phyloP scores from a whole-genome alignment of 2,888 invertebrate species.

The Calameuta filiformis region DNA sequence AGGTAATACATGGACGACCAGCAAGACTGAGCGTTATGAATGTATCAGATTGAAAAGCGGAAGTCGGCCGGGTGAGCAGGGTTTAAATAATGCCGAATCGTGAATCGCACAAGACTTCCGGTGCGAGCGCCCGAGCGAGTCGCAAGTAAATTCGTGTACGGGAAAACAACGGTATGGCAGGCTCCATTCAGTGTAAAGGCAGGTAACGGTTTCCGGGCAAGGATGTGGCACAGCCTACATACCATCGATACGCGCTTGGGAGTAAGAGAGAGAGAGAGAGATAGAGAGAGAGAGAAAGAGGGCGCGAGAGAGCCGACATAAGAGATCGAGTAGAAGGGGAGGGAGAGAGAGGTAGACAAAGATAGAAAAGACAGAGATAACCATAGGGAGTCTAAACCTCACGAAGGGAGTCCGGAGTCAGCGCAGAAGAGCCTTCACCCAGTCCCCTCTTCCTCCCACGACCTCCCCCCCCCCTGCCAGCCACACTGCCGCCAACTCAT shows the following conservation, averaged over 20 bases:
- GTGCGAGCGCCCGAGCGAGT: too few species aligned
- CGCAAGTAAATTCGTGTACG: constrained; percentile 57
- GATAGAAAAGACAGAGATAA: constrained; percentile 9
- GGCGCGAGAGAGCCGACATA: background rate
- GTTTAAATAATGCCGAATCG: too few species aligned
- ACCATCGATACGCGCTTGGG: constrained; percentile 52
- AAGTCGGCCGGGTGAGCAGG: too few species aligned
- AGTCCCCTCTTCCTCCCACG: too few species aligned
- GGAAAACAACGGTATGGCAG: constrained; percentile 60
- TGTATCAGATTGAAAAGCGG: too few species aligned
- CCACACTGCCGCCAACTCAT: too few species aligned
- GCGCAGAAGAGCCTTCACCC: too few species aligned
- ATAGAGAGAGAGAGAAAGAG: background rate
- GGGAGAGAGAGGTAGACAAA: constrained; percentile 19
- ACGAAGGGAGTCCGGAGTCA: background rate
- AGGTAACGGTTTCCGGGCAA: constrained; percentile 64
- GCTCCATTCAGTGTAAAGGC: constrained; percentile 60
- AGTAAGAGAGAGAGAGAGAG: constrained; percentile 22
- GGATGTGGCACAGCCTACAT: constrained; percentile 66
- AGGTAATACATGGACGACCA: too few species aligned
- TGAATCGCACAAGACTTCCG: too few species aligned
- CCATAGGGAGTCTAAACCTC: background rate
- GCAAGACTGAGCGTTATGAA: too few species aligned
- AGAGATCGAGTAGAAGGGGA: background rate
- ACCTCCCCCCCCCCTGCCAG: too few species aligned